These are phyloP conservation scores for Palythoa heliodiscus DNA, from an alignment of 92 coral and sea anemone genomes.

Conservation along the genomic window DNA sequence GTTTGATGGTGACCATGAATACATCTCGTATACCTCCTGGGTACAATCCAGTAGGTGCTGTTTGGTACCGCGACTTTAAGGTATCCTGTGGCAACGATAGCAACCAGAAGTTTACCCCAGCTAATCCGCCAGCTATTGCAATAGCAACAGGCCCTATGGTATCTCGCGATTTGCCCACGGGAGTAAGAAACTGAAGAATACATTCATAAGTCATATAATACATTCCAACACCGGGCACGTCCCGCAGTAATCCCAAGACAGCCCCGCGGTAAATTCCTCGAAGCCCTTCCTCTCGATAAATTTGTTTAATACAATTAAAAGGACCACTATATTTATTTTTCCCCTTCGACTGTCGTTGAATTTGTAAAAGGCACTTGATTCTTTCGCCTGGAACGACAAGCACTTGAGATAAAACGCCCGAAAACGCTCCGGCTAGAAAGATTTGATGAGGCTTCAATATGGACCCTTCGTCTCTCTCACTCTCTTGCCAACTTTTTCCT, in stretches of 20 bases:
- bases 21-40: constrained; percentile 82
- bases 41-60: constrained; percentile 80
- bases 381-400: constrained; percentile 75
- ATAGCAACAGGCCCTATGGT: constrained; percentile 70
- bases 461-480: constrained; percentile 50
- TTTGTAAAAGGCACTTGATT: constrained; percentile 86
- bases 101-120: constrained; percentile 82
- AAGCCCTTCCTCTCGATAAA: constrained; percentile 59
- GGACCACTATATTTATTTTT: constrained; percentile 72
- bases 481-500: constrained; percentile 77
- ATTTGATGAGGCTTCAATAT: constrained; percentile 47
- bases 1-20: constrained; percentile 53
- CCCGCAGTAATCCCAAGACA: constrained; percentile 67
- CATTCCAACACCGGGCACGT: constrained; percentile 70
- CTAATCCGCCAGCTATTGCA: constrained; percentile 78
- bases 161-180: constrained; percentile 72
- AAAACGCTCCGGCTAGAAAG: constrained; percentile 79
- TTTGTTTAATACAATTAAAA: constrained; percentile 61
- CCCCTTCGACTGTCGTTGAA: constrained; percentile 69
- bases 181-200: constrained; percentile 45
- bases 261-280: constrained; percentile 79
- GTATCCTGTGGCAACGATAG: constrained; percentile 78
- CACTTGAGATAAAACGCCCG: constrained; percentile 61
- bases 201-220: constrained; percentile 83
- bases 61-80: constrained; percentile 75